phyloP scores from a whole-genome alignment of 2,888 invertebrate genomes.

The Drosophila rubida region DNA sequence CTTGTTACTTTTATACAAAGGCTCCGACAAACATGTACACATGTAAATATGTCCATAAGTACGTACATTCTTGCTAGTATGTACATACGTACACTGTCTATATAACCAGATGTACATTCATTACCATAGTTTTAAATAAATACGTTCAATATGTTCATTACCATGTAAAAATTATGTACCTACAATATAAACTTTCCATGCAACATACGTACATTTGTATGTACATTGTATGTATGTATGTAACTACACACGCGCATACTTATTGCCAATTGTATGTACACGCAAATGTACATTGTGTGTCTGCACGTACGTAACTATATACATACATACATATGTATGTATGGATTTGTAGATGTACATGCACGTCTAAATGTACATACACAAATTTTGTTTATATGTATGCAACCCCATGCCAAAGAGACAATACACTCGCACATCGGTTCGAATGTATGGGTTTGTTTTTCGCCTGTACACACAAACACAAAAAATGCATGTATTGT shows the following conservation, averaged over 20 bases:
- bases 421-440: slow-evolving; percentile 42
- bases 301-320: slow-evolving; percentile 18
- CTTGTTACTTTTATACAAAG: slow-evolving; percentile 51
- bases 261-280: slow-evolving; percentile 2
- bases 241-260: background rate
- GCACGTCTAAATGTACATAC: slow-evolving; percentile 33
- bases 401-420: slow-evolving; percentile 38
- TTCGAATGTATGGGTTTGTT: slow-evolving; percentile 48
- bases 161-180: background rate
- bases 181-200: background rate
- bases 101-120: slow-evolving; percentile 15
- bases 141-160: slow-evolving; percentile 18
- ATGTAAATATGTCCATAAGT: slow-evolving; percentile 22
- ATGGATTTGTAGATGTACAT: slow-evolving; percentile 9
- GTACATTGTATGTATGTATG: slow-evolving; percentile 4
- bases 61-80: background rate
- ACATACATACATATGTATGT: slow-evolving; percentile 32
- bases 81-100: slow-evolving; percentile 23
- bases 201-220: slow-evolving; percentile 19
- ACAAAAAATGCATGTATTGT: slow-evolving; percentile 60
- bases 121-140: background rate
- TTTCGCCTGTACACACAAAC: slow-evolving; percentile 56
- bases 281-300: background rate
- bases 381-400: slow-evolving; percentile 18
- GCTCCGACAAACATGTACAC: slow-evolving; percentile 31